phyloP scores from a whole-genome alignment of 1,140 invertebrate genomes.

The Brachionus sp. region DNA sequence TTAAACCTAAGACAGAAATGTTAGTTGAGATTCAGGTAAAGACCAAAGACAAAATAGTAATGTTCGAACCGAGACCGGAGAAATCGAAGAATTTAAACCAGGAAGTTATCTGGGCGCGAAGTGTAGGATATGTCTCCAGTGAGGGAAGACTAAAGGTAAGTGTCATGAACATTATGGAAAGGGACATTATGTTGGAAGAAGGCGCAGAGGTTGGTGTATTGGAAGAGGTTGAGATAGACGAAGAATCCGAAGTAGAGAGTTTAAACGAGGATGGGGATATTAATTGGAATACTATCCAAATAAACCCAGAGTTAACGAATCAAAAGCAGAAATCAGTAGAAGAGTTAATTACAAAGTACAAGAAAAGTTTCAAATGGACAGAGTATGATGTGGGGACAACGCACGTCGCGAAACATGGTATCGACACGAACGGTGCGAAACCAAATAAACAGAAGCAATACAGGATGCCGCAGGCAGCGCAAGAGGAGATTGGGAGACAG shows the following conservation, averaged over 20 bases:
- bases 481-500: conserved; percentile 35
- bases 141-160: not conserved
- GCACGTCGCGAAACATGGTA: conserved; percentile 49
- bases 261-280: not conserved
- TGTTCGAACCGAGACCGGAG: not conserved
- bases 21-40: not conserved
- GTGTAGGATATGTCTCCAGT: not conserved
- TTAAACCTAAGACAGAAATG: not conserved
- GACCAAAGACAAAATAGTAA: not conserved
- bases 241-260: not conserved
- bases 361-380: conserved; percentile 29
- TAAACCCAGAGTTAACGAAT: not conserved
- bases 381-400: conserved; percentile 48
- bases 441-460: conserved; percentile 48
- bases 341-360: conserved; percentile 28
- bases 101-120: not conserved
- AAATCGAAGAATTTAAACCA: not conserved
- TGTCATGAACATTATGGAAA: not conserved
- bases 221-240: not conserved
- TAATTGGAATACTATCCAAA: conserved; percentile 58
- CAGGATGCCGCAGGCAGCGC: not conserved
- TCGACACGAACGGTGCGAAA: conserved; percentile 49
- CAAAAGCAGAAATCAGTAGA: not conserved
- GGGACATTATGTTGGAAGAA: not conserved
- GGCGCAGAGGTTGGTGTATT: not conserved